Base-by-base conservation (phyloP, 2,113 vertebrate genomes). In the Mus musculus region DNA sequence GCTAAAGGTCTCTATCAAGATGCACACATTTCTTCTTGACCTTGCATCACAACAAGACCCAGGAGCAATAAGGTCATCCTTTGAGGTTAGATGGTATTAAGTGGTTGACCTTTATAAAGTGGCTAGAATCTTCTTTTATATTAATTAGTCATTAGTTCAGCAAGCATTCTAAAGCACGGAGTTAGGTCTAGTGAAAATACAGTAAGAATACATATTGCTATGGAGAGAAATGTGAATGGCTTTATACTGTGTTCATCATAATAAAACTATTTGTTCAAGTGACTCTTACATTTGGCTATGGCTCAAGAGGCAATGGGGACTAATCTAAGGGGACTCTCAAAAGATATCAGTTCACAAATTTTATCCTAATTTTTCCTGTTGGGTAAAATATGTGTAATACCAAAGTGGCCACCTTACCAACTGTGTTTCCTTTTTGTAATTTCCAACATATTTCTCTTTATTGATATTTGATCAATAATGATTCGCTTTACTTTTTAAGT, bases 121-220 rank as follows among this genome's bases (percentile, higher is more conserved):
- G 42, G 65, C 90, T 90, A 88, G 71, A 84, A 8, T 84, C 56
- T 93, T 84, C 69, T 94, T 94, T 95, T 85, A 76, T 85, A 95
- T 96, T 94, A 96, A 96, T 94, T 96, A 96, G 80, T 81, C 56
- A 91, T 88, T 94, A 88, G 17, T 36, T 82, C 92, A 94, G 42
- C 63, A 95, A 94, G 84, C 54, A 89, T 93, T 93, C 75, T 88
- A 90, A 94, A 95, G 80, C 52, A 93, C 56, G 94, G 16, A 93
- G 14, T 19, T 94, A 81, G 33, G 61, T 92, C 72, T 11, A 61
- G 63, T 90, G 49, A 90, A 36, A 84, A 93, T 81, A 61, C 1
- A 80, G 22, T 91, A 73, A 97, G 91, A 96, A 92, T 85, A 36
- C 10, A 16, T 80, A 91, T 33, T 90, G 33, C 24, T 84, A 84